Conservation (phyloP, 2,888 invertebrate species). For the Rhaphigaster nebulosa region DNA sequence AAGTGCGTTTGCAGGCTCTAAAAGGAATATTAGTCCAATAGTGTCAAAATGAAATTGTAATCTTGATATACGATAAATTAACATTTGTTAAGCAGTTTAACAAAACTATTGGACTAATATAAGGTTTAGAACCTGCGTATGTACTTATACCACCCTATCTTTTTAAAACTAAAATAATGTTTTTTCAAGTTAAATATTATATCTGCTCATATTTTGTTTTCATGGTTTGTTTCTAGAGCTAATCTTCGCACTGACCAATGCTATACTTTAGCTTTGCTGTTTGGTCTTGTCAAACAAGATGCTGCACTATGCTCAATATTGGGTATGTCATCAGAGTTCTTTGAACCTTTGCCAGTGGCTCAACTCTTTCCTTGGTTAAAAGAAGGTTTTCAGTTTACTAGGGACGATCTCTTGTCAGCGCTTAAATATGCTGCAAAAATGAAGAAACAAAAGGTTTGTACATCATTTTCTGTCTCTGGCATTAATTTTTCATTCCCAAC, state of each 20-base stretch:
- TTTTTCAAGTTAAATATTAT: not conserved
- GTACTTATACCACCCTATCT: too few relatives aligned
- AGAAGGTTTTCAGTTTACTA: not conserved
- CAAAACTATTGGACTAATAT: too few relatives aligned
- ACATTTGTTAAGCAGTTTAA: too few relatives aligned
- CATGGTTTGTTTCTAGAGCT: not conserved
- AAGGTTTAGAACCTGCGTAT: too few relatives aligned
- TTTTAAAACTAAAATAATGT: not conserved
- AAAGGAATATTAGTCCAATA: too few relatives aligned
- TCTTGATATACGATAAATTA: too few relatives aligned
- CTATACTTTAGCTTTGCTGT: not conserved
- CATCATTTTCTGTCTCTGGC: too few relatives aligned
- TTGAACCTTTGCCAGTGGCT: not conserved
- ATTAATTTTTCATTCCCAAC: too few relatives aligned
- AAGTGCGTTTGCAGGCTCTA: too few relatives aligned
- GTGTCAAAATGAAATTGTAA: too few relatives aligned
- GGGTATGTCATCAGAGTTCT: constrained; percentile 24
- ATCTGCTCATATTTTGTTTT: not conserved
- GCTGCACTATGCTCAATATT: not conserved
- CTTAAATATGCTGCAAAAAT: not conserved
- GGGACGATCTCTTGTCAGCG: not conserved
- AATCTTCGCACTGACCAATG: not conserved
- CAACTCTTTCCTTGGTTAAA: not conserved
- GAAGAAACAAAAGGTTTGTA: constrained; percentile 6
- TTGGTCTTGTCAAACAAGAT: not conserved